Conservation (phyloP, 1,140 invertebrate genomes). For the Drosophila sucinea region DNA sequence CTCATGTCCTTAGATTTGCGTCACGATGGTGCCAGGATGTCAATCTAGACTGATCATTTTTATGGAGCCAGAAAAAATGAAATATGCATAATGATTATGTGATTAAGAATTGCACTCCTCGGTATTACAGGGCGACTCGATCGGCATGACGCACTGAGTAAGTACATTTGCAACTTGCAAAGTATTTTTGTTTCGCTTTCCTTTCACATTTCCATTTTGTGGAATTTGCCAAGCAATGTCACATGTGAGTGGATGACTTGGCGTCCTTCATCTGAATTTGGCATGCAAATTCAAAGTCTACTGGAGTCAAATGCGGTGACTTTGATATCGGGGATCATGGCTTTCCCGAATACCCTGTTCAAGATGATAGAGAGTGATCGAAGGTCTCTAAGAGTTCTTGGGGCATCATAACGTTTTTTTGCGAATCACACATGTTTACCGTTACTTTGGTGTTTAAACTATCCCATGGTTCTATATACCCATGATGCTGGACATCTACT, state of each 20-base stretch:
- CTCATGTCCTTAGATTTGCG: too few species aligned
- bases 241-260: slow-evolving; percentile 68
- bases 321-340: slow-evolving; percentile 17
- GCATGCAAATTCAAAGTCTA: slow-evolving; percentile 65
- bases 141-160: slow-evolving; percentile 67
- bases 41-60: too few species aligned
- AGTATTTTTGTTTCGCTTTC: slow-evolving; percentile 57
- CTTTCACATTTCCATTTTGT: slow-evolving; percentile 23
- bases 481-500: not conserved
- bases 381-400: too few species aligned
- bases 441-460: too few species aligned
- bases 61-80: too few species aligned
- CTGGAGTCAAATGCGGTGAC: slow-evolving; percentile 51
- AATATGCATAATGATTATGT: too few species aligned
- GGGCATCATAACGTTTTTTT: too few species aligned
- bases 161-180: slow-evolving; percentile 73
- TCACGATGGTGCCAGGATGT: too few species aligned
- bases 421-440: too few species aligned
- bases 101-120: too few species aligned
- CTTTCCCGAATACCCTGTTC: slow-evolving; percentile 24
- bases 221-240: slow-evolving; percentile 64
- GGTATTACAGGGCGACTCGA: not conserved
- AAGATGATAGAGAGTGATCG: not conserved
- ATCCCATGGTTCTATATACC: not conserved
- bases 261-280: slow-evolving; percentile 60